Evolutionary conservation across 92 coral and sea anemone species (phyloP).

Genomic region (Epizoanthus scotinus): DNA sequence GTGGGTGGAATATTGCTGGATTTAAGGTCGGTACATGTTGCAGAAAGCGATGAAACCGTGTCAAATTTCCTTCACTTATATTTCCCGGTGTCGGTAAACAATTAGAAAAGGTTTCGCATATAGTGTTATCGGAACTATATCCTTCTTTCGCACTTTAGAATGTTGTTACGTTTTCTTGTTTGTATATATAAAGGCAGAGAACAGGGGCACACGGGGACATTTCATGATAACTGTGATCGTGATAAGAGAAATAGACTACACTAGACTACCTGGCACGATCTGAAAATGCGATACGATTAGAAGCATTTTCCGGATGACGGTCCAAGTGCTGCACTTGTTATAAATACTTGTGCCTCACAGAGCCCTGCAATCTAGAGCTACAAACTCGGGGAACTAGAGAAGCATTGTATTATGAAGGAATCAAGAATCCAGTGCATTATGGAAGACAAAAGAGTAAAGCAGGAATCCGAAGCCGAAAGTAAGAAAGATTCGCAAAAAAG

Average conservation of each 20-base stretch:
- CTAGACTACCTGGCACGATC: constrained; percentile 26
- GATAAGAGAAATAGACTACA: constrained; percentile 1
- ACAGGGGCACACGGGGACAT: too few species aligned
- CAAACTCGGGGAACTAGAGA: not conserved
- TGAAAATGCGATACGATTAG: not conserved
- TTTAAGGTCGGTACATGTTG: too few species aligned
- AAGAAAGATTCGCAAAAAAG: constrained; percentile 40
- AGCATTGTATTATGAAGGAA: not conserved
- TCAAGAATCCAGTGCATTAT: not conserved
- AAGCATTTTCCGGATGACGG: not conserved
- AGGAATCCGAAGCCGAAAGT: not conserved
- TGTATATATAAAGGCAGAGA: too few species aligned
- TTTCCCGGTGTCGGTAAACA: too few species aligned
- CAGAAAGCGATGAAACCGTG: too few species aligned
- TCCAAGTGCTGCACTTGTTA: not conserved
- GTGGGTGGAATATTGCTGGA: too few species aligned
- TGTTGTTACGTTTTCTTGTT: too few species aligned
- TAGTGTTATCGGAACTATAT: too few species aligned
- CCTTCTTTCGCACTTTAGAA: too few species aligned
- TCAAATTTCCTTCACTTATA: too few species aligned
- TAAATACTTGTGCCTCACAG: not conserved
- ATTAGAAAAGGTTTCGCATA: too few species aligned
- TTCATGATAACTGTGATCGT: too few species aligned
- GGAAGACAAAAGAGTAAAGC: constrained; percentile 1
- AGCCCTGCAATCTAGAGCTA: not conserved